Base-by-base conservation (phyloP, 1,140 invertebrate genomes). In the Heliconius hermathena region DNA sequence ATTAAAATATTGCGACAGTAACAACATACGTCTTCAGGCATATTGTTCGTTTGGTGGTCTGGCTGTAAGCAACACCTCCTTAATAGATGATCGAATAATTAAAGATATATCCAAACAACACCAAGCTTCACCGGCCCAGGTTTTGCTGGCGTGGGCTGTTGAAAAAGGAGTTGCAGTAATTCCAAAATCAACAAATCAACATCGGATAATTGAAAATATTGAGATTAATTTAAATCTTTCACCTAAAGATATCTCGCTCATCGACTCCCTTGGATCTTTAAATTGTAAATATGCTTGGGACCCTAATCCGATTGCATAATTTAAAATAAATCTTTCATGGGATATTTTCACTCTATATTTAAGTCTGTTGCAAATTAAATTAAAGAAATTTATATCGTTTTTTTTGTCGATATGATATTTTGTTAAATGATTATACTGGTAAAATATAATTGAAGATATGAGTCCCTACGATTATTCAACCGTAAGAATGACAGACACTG, bases 21-120 rank as follows among this genome's bases (percentile, higher is more conserved):
- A 97, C 82, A 95, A 95, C 3, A 98, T 98, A 85, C 90, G 96
- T 52, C 84, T 98, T 13, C 97, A 97, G 94, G 97, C 97, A 9
- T 98, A 98, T 90, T 96, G 96, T 26, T 97, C 97, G 2, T 93
- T 98, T 66, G 98, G 97, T 29, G 97, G 97, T 3, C 78, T 84
- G 73, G 96, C 96, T 3, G 89, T 91, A 57, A 91, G 91, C 49
- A 95, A 95, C 75, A 90, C 84, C 16, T 85, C 92, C 29, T 89
- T 98, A n/a, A 84, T 98, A 8, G 89, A 95, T 20, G 96, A 98
- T 86, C 88, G 94, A 20, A 86, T 90, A 8, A 95, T 98, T 4
- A 87, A 85, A 54, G 83, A 93, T 76, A 94, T 97, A 66, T 96
- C 97, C 6, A 84, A 90, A 16, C 95, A 96, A 84, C 87, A 96